Base-by-base conservation (phyloP, 2,113 vertebrate genomes). In the Pelvicachromis taeniatus region DNA sequence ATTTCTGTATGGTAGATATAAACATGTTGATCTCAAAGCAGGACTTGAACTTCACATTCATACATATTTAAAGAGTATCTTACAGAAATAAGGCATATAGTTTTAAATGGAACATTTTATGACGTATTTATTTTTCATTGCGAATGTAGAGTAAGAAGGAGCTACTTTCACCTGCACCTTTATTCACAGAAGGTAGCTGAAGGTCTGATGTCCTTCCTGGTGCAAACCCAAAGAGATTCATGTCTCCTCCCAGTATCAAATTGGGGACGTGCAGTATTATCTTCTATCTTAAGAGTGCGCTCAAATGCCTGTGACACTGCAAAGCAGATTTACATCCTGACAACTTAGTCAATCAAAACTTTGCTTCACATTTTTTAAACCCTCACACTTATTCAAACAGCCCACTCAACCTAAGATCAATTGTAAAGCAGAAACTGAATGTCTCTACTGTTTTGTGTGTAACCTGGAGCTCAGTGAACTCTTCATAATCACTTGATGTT, bases 391-490 rank as follows among this genome's bases (percentile, higher is more conserved):
- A 54, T 56, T 86, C 31, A 38, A 84, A 65, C 26, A 13, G 9
- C 38, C 7, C 6, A 33, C 80, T 87, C 23, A 79, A 77, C 56
- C 17, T 7, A 53, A 56, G 73, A 84, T 81, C 78, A 75, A 73
- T 16, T 63, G 70, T 58, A 31, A 75, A 33, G 26, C 82, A 56
- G 65, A 50, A 35, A 33, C 21, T 53, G 40, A 52, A 59, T 29
- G 33, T 40, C 61, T 84, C 21, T 19, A 26, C 31, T 45, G 48
- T 52, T 88, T 31, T 63, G 53, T 68, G 21, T 3, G 45, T 90
- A 85, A 82, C 78, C 82, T 90, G 55, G 4, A 81, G 40, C 17
- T 80, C 45, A n/a, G 7, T 55, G 29, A 59, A 85, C 86, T 83
- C 73, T 75, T 58, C 54, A 85, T 79, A 68, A 68, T 80, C 81